Evolutionary conservation across 2,797 vertebrate species (phyloP).

Genomic region (Pyrocephalus nanus): DNA sequence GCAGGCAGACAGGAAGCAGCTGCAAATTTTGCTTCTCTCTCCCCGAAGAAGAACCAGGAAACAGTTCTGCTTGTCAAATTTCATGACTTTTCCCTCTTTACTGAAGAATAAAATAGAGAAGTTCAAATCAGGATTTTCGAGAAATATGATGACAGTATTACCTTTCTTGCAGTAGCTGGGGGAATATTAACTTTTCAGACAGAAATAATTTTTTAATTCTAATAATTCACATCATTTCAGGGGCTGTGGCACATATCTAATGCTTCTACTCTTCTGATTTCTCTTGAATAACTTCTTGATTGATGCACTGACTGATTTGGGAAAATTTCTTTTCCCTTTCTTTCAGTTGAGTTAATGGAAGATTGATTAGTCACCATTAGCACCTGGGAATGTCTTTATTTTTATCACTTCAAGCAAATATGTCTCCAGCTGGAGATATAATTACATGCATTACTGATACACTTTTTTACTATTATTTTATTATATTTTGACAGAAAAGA

Average conservation of each 20-base stretch:
- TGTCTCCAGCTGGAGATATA: conserved; percentile 37
- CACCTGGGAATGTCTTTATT: conserved; percentile 25
- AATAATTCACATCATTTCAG: not conserved
- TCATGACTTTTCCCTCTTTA: not conserved
- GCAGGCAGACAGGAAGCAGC: not conserved
- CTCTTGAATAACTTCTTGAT: not conserved
- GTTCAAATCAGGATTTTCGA: not conserved
- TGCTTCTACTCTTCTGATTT: not conserved
- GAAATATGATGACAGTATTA: not conserved
- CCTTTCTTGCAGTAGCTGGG: not conserved
- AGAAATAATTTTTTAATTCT: not conserved
- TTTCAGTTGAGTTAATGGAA: not conserved
- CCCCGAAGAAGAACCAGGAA: not conserved
- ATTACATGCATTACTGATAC: conserved; percentile 40
- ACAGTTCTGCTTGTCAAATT: not conserved
- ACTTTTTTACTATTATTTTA: conserved; percentile 39
- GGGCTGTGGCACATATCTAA: not conserved
- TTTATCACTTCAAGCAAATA: conserved; percentile 48
- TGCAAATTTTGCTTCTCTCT: not conserved
- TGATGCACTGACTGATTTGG: not conserved
- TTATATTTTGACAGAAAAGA: conserved; percentile 65
- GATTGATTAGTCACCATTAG: conserved; percentile 28
- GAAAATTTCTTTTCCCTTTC: not conserved
- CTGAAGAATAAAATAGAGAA: not conserved
- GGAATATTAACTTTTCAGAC: not conserved